Base-by-base conservation (phyloP, 2,113 vertebrate species). In the Osmerus mordax region DNA sequence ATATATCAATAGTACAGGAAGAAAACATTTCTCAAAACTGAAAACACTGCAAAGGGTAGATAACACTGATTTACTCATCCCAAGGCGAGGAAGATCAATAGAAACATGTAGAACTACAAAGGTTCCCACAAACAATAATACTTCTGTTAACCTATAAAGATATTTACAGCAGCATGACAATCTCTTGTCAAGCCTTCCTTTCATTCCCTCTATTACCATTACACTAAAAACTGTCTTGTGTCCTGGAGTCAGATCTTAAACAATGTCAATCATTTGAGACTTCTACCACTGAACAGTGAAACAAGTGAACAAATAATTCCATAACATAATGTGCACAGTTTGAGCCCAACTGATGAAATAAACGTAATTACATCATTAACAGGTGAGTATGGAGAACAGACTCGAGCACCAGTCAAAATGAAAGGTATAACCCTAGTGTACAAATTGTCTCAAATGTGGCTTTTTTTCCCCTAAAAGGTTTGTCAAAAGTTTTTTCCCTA, bases 1-100 rank as follows among this genome's bases (percentile, higher is more conserved):
- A 81, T 86, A 75, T 53, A 78, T 41, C 55, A 68, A 69, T 3
- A 62, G 81, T 41, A 65, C 52, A 75, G 32, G 23, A 74, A 69
- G 9, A 11, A 64, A 78, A 84, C 78, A 76, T 67, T 75, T 58
- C 72, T 4, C 64, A 71, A 78, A 65, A 54, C 18, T 71, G 41
- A 47, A 79, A 86, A 83, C 70, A 77, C 65, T 81, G 79, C 66
- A 84, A 67, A 64, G 70, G 77, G 73, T 73, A 60, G 59, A 78
- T 84, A 87, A 90, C 81, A 89, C 84, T 87, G 82, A 70, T 81
- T 58, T 66, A 72, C 2, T 73, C 63, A 28, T 18, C 73, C 62
- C 54, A 56, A 64, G 55, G 66, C 6, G 32, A 32, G 16, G 41
- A 52, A 52, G 23, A 9, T 62, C 65, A 66, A 47, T 66, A 65